Conservation (phyloP, 2,888 invertebrate species). For the Saturnia pavonia region DNA sequence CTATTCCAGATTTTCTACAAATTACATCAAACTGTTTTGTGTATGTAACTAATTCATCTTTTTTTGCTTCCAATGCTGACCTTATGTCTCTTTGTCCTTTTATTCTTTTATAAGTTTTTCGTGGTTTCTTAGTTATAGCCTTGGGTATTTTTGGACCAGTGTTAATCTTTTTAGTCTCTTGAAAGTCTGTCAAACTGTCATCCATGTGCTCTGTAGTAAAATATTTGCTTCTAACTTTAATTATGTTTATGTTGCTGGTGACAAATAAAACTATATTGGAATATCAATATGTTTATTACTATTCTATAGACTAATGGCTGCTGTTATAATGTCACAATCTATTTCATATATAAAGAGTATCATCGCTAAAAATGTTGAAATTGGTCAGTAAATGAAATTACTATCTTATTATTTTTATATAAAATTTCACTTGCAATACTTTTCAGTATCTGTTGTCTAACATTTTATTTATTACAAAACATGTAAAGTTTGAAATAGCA, state of each 20-base stretch:
- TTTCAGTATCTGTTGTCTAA: no score
- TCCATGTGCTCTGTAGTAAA: conserved; percentile 60
- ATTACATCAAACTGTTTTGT: conserved; percentile 68
- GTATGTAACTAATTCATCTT: conserved; percentile 64
- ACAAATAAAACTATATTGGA: conserved; percentile 47
- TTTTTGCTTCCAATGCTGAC: conserved; percentile 56
- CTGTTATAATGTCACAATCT: background rate
- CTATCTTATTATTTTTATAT: no score
- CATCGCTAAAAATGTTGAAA: background rate
- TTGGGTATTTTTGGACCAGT: conserved; percentile 53
- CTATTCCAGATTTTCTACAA: conserved; percentile 68
- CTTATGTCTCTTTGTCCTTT: conserved; percentile 70
- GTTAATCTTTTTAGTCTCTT: conserved; percentile 55
- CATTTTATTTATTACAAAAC: background rate
- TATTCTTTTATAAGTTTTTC: conserved; percentile 45
- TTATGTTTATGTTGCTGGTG: conserved; percentile 40
- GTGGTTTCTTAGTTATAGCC: conserved; percentile 38
- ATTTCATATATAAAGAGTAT: background rate
- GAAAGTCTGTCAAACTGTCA: conserved; percentile 68
- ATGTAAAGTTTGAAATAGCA: background rate
- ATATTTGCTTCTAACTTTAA: conserved; percentile 63
- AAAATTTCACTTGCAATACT: no score
- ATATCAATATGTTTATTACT: conserved; percentile 22
- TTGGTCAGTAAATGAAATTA: background rate
- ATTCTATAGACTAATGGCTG: conserved; percentile 23